Conservation (phyloP, 2,888 invertebrate genomes). For the Aphrophora alni region DNA sequence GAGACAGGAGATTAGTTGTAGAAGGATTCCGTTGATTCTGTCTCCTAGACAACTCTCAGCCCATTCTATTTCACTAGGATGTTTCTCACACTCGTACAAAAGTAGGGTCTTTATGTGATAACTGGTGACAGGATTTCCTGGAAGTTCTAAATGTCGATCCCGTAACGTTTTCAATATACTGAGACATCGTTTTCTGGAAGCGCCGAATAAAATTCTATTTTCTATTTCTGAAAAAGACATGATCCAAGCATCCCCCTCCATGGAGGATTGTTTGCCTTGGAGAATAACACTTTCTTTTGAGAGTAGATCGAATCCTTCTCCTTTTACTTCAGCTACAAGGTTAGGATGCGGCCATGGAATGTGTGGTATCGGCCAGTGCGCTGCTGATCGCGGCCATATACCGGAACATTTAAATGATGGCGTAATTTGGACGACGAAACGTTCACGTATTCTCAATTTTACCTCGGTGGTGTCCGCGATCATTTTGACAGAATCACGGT, state of each 20-base stretch:
- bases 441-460: constrained; percentile 75
- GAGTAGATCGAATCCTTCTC: constrained; percentile 82
- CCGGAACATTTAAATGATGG: constrained; percentile 85
- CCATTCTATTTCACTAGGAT: constrained; percentile 82
- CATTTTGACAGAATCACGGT: constrained; percentile 82
- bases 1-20: constrained; percentile 84
- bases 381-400: constrained; percentile 83
- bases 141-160: constrained; percentile 77
- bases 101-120: constrained; percentile 80
- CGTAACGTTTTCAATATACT: constrained; percentile 80
- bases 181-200: constrained; percentile 73
- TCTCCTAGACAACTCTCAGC: constrained; percentile 80
- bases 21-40: constrained; percentile 79
- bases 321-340: constrained; percentile 79
- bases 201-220: constrained; percentile 74
- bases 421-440: constrained; percentile 84
- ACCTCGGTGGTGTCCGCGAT: constrained; percentile 85
- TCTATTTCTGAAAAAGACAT: constrained; percentile 81
- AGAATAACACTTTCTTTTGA: constrained; percentile 73
- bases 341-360: constrained; percentile 83
- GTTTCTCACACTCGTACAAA: constrained; percentile 87
- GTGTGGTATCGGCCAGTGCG: constrained; percentile 81
- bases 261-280: constrained; percentile 75
- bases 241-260: constrained; percentile 90
- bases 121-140: constrained; percentile 77